A percentile compares a stretch with the other conserved stretches of the same genome.
Evolutionary conservation across 1,140 invertebrate species (phyloP).

Genomic region (Mizuhopecten yessoensis): DNA sequence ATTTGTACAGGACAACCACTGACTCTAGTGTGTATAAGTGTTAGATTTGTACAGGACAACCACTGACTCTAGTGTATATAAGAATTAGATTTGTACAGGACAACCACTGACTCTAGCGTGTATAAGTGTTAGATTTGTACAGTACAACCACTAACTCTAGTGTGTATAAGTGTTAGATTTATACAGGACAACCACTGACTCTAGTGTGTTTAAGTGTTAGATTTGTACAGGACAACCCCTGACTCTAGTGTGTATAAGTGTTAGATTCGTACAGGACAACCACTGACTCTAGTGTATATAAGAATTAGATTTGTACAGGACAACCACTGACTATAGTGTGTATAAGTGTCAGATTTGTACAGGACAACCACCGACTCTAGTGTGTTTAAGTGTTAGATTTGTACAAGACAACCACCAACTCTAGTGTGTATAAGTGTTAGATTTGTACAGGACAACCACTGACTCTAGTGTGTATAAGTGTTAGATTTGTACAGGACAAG

Average conservation of each 20-base stretch:
- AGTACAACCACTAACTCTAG: not conserved
- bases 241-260: not conserved
- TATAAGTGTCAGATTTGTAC: too few species aligned
- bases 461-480: not conserved
- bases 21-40: not conserved
- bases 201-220: not conserved
- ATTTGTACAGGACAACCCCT: not conserved
- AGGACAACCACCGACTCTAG: not conserved
- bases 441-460: not conserved
- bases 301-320: too few species aligned
- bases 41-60: not conserved
- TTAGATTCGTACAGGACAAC: not conserved
- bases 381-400: too few species aligned
- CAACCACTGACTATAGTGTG: not conserved
- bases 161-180: too few species aligned
- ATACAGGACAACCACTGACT: not conserved
- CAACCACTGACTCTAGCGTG: not conserved
- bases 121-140: too few species aligned
- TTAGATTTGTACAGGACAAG: not conserved
- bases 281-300: not conserved
- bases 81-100: too few species aligned
- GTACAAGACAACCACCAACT: not conserved
- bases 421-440: not conserved
- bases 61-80: not conserved
- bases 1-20: not conserved